Base-by-base conservation (phyloP, 1,140 invertebrate genomes). In the Caenorhabditis brenneri region DNA sequence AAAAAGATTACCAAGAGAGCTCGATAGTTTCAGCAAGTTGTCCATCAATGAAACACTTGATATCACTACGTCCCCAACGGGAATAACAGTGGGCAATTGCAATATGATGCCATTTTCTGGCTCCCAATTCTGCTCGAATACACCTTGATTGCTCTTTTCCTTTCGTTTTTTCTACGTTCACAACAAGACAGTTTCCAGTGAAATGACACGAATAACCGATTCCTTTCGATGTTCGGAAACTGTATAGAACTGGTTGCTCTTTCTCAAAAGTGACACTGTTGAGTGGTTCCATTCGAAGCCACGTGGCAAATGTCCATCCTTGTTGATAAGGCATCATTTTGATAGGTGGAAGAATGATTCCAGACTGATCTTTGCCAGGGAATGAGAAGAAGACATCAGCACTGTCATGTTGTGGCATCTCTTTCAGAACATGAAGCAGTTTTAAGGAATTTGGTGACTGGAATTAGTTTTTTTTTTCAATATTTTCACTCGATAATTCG, bases 311-410 rank as follows among this genome's bases (percentile, higher is more conserved):
- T 65, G 97, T 99, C 93, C 98, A 99, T 58, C 97, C 97, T 92
- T 95, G 97, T 92, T 99, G 97, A 92, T 98, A 96, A 0, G 97
- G 97, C 97, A 97, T 99, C 91, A 95, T 94, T 42, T 96, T 95
- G 88, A 99, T 92, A 19, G 98, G 98, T 55, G 98, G 97, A 88
- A 99, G 92, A 19, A 97, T 95, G 89, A 99, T 94, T 60, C 96
- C 96, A 91, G 97, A 97, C 93, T 96, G 97, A 92, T 97, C 97
- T 90, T 95, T 95, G 69, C 97, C 97, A n/a, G 97, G 97, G 92
- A 99, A 99, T 92, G 96, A 98, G 93, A 99, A 99, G 93, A 99
- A 99, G 65, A 99, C 97, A 92, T 99, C 97, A 10, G 97, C 96
- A 65, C 97, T 97, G 89, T 96, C 96, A 88, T 97, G 93, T 91